These are phyloP conservation scores for Smithornis capensis DNA, from an alignment of 2,113 vertebrate species.

Conservation along the genomic window DNA sequence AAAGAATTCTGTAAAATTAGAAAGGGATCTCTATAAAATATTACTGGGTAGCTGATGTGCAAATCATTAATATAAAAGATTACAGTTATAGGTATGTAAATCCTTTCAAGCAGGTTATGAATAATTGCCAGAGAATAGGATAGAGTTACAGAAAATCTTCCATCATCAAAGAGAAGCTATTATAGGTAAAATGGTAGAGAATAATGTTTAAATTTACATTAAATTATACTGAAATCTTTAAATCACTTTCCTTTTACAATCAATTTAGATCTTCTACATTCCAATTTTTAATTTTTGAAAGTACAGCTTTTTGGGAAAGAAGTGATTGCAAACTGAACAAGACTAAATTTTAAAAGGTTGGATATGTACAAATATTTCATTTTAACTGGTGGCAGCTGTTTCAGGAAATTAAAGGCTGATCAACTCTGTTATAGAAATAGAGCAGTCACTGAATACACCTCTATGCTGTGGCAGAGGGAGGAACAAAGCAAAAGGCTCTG, in stretches of 20 bases:
- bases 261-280: neutral
- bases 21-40: constrained; percentile 11
- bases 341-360: neutral
- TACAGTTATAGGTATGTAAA: constrained; percentile 5
- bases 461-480: neutral
- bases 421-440: neutral
- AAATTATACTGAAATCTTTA: constrained; percentile 31
- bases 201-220: constrained; percentile 28
- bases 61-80: constrained; percentile 50
- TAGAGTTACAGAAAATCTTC: constrained; percentile 7
- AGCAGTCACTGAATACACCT: neutral
- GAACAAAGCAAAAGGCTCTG: neutral
- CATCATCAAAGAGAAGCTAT: neutral
- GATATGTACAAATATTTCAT: constrained; percentile 6
- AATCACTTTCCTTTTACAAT: constrained; percentile 6
- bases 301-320: neutral
- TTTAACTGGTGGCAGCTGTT: neutral
- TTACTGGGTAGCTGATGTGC: neutral
- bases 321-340: neutral
- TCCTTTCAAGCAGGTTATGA: constrained; percentile 16
- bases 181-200: constrained; percentile 10
- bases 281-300: neutral
- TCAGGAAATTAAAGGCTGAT: neutral
- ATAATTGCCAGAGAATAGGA: constrained; percentile 4
- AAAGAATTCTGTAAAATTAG: neutral